A percentile compares a stretch with the other conserved stretches of the same genome.
Conservation (phyloP, 2,113 vertebrate genomes). For the Ifrita kowaldi region DNA sequence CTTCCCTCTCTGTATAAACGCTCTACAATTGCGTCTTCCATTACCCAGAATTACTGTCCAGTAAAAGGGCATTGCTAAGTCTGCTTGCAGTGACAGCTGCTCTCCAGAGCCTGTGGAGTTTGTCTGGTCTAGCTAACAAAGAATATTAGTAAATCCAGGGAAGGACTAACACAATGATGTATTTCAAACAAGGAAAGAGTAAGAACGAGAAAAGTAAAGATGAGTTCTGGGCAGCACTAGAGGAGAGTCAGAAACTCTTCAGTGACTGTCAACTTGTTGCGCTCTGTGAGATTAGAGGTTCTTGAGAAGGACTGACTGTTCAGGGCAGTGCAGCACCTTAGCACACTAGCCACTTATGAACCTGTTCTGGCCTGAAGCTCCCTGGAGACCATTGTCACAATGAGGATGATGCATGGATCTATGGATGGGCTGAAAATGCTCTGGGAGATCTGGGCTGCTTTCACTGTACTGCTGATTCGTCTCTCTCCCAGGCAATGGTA, state of each 20-base stretch:
- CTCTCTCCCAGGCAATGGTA: slow-evolving; percentile 68
- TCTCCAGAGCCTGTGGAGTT: background rate
- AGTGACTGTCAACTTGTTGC: background rate
- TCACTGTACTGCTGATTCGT: background rate
- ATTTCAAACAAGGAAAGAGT: background rate
- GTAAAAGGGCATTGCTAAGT: background rate
- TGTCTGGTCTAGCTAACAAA: background rate
- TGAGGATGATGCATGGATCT: background rate
- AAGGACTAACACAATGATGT: background rate
- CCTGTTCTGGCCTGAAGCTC: background rate
- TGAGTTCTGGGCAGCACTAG: background rate
- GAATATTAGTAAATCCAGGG: background rate
- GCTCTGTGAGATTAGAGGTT: background rate
- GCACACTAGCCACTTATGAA: background rate
- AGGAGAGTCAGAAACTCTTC: background rate
- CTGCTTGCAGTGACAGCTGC: background rate
- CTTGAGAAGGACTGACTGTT: background rate
- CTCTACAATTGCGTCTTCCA: background rate
- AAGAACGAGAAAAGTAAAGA: background rate
- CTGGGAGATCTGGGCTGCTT: background rate
- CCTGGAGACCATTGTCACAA: background rate
- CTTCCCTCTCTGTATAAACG: background rate
- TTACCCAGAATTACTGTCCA: background rate
- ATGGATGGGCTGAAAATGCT: background rate
- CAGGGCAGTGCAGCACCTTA: background rate